Conservation (phyloP, 1,140 invertebrate genomes). For the Saccostrea echinata region DNA sequence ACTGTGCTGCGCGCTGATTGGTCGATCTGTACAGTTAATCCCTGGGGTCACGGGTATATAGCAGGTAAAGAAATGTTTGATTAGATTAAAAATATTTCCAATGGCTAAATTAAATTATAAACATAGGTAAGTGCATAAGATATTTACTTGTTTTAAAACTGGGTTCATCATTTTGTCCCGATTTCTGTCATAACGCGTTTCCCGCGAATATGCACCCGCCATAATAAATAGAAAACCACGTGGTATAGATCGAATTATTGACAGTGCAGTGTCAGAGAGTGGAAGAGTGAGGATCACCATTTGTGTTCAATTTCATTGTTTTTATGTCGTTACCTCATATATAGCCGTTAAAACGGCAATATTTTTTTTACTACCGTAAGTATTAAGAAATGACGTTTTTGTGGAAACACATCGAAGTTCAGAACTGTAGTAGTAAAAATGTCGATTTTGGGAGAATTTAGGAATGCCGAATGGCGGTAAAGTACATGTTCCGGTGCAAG, state of each 20-base stretch:
- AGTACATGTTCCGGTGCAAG: background rate
- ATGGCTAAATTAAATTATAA: constrained; percentile 29
- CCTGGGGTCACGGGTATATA: background rate
- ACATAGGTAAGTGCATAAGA: background rate
- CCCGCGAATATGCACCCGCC: constrained; percentile 43
- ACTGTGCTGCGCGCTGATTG: constrained; percentile 17
- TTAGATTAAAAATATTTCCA: background rate
- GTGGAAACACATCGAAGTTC: too few relatives aligned
- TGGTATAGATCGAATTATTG: constrained; percentile 25
- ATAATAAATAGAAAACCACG: constrained; percentile 46
- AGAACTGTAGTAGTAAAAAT: background rate
- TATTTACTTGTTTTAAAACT: background rate
- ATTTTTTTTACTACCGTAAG: constrained; percentile 6
- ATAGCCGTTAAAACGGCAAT: constrained; percentile 13
- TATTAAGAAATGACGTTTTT: background rate
- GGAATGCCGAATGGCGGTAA: background rate
- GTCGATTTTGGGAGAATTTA: background rate
- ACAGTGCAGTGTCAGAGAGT: constrained; percentile 1
- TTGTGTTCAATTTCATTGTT: constrained; percentile 38
- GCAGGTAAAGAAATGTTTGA: background rate
- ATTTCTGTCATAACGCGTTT: constrained; percentile 40
- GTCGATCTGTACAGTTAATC: constrained; percentile 3
- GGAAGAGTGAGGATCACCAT: constrained; percentile 18
- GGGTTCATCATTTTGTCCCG: background rate
- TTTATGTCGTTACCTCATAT: background rate